These are phyloP conservation scores for Sitta carolinensis DNA, from an alignment of 2,797 vertebrate species.

Conservation along the genomic window DNA sequence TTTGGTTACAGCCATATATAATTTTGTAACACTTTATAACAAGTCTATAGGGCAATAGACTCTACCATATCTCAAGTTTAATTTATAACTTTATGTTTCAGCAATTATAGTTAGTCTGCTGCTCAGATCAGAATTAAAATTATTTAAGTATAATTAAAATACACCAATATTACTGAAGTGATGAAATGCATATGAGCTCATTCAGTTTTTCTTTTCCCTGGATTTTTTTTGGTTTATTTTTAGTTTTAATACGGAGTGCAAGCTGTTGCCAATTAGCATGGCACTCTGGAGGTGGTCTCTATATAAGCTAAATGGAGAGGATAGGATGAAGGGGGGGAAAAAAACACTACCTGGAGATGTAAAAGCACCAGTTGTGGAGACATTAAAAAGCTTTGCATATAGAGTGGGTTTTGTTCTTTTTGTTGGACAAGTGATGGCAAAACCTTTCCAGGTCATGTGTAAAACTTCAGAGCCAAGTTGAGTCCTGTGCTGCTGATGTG, in stretches of 20 bases:
- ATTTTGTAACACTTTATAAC: neutral
- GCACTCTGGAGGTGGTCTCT: neutral
- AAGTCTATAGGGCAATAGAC: neutral
- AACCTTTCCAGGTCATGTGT: neutral
- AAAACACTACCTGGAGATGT: neutral
- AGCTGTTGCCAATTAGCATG: slow-evolving; percentile 38
- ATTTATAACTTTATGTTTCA: neutral
- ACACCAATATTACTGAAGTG: neutral
- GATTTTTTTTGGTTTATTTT: neutral
- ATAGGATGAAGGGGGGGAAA: neutral
- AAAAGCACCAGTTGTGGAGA: neutral
- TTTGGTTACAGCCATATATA: neutral
- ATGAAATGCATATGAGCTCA: neutral
- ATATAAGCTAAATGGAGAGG: neutral
- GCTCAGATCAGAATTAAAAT: neutral
- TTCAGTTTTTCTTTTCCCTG: neutral
- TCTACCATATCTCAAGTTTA: neutral
- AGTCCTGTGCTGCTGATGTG: neutral
- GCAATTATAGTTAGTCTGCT: neutral
- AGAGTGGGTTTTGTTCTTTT: neutral
- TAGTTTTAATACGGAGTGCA: neutral
- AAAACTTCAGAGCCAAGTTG: neutral
- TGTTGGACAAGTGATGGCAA: neutral
- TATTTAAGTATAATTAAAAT: neutral
- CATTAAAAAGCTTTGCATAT: neutral